A percentile compares a stretch with the other conserved stretches of the same genome.
These are phyloP conservation scores for Pollenia labialis DNA, from an alignment of 2,888 invertebrate species.

Conservation along the genomic window DNA sequence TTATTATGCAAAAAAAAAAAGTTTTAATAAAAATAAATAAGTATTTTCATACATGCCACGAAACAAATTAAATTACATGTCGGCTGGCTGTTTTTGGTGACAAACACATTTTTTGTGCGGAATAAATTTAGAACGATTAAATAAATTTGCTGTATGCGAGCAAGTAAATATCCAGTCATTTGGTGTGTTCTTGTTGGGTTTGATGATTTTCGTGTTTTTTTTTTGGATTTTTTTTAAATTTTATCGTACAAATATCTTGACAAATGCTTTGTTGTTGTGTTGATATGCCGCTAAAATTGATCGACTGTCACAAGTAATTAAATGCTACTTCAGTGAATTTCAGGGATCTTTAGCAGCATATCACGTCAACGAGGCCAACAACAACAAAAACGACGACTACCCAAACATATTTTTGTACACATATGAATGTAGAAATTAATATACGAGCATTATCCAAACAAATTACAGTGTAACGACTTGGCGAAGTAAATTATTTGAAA, in stretches of 20 bases:
- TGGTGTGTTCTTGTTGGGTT: constrained; percentile 15
- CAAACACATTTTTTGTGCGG: constrained; percentile 32
- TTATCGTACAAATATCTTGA: constrained; percentile 62
- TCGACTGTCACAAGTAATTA: constrained; percentile 73
- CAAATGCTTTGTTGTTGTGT: constrained; percentile 71
- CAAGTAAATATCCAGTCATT: constrained; percentile 36
- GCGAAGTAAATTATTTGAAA: too few species aligned
- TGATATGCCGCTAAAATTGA: constrained; percentile 74
- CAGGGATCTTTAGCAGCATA: constrained; percentile 73
- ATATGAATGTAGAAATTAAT: neutral
- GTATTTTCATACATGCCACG: constrained; percentile 29
- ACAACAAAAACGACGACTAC: constrained; percentile 38
- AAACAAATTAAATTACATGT: constrained; percentile 18
- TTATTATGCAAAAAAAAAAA: constrained; percentile 65
- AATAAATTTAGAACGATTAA: constrained; percentile 6
- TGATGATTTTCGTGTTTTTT: constrained; percentile 6
- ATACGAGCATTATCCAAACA: neutral
- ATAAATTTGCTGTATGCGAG: constrained; percentile 8
- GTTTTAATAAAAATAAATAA: neutral
- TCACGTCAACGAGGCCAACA: constrained; percentile 70
- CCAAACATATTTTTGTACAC: neutral
- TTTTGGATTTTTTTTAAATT: neutral
- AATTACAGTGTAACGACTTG: constrained; percentile 33
- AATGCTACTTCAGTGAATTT: constrained; percentile 73
- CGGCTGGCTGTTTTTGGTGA: constrained; percentile 46